Evolutionary conservation across 2,113 vertebrate species (phyloP).

Genomic region (Leucoraja erinaceus): DNA sequence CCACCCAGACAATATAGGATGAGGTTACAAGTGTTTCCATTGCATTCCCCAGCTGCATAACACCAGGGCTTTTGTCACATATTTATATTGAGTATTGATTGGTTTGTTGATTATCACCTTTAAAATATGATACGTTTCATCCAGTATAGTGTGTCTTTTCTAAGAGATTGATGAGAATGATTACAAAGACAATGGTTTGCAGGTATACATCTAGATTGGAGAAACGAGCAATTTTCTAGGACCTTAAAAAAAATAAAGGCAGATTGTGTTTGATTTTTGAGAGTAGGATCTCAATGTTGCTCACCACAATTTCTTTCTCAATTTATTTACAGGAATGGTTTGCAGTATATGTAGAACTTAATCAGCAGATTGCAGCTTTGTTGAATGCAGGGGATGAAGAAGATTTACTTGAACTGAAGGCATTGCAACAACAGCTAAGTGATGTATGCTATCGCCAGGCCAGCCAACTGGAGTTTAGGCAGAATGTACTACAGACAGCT

Average conservation of each 20-base stretch:
- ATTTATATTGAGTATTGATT: neutral
- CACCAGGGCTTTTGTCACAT: neutral
- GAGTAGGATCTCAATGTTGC: neutral
- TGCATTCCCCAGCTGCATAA: neutral
- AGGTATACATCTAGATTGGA: too few species aligned
- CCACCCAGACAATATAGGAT: too few species aligned
- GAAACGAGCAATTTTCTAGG: too few species aligned
- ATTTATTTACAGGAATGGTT: slow-evolving; percentile 82
- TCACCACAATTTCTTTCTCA: neutral
- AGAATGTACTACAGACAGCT: slow-evolving; percentile 87
- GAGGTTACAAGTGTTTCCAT: neutral
- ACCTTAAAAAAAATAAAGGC: too few species aligned
- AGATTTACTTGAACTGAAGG: slow-evolving; percentile 82
- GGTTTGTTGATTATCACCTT: neutral
- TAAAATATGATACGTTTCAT: neutral
- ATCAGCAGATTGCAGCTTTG: slow-evolving; percentile 92
- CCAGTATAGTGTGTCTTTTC: neutral
- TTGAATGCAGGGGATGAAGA: slow-evolving; percentile 88
- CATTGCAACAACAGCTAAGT: slow-evolving; percentile 90
- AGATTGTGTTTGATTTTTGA: neutral
- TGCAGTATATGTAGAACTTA: slow-evolving; percentile 94
- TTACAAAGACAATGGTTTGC: too few species aligned
- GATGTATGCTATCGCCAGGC: slow-evolving; percentile 96
- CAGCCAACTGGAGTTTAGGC: slow-evolving; percentile 88
- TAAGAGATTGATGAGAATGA: too few species aligned